Evolutionary conservation across 1,140 invertebrate genomes (phyloP).

Genomic region (Limonius californicus): DNA sequence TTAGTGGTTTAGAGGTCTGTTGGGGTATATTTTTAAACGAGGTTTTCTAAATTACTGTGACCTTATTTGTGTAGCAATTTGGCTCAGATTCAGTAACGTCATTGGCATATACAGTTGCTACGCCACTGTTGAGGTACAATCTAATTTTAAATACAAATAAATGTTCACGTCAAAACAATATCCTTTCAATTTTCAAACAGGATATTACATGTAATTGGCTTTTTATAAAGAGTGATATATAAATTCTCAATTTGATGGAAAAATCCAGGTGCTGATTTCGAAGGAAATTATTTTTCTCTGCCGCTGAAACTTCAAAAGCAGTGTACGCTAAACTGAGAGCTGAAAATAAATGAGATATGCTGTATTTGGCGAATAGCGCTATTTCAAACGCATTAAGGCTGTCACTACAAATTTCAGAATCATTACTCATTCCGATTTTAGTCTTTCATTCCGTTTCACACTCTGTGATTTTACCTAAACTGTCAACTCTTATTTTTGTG

Average conservation of each 20-base stretch:
- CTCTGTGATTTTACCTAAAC: slow-evolving; percentile 15
- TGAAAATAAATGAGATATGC: slow-evolving; percentile 23
- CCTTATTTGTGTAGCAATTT: no score
- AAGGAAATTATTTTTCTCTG: slow-evolving; percentile 20
- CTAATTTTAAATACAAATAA: neutral
- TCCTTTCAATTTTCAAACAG: slow-evolving; percentile 3
- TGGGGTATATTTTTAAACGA: no score
- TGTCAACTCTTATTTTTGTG: slow-evolving; percentile 6
- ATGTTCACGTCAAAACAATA: slow-evolving; percentile 10
- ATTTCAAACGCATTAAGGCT: slow-evolving; percentile 28
- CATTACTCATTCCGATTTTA: slow-evolving; percentile 27
- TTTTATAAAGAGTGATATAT: slow-evolving; percentile 15
- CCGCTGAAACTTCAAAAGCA: slow-evolving; percentile 20
- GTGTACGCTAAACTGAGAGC: slow-evolving; percentile 9
- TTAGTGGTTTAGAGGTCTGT: no score
- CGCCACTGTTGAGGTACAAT: no score
- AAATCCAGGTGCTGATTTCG: slow-evolving; percentile 13
- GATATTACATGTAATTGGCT: slow-evolving; percentile 14
- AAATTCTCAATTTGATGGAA: slow-evolving; percentile 12
- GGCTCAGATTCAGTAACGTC: no score
- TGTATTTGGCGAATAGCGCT: slow-evolving; percentile 13
- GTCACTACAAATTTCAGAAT: slow-evolving; percentile 28
- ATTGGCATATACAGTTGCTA: no score
- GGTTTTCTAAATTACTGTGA: no score
- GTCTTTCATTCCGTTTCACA: slow-evolving; percentile 14